phyloP scores from a whole-genome alignment of 2,797 vertebrate genomes.

The Heteromormyrus szaboi region DNA sequence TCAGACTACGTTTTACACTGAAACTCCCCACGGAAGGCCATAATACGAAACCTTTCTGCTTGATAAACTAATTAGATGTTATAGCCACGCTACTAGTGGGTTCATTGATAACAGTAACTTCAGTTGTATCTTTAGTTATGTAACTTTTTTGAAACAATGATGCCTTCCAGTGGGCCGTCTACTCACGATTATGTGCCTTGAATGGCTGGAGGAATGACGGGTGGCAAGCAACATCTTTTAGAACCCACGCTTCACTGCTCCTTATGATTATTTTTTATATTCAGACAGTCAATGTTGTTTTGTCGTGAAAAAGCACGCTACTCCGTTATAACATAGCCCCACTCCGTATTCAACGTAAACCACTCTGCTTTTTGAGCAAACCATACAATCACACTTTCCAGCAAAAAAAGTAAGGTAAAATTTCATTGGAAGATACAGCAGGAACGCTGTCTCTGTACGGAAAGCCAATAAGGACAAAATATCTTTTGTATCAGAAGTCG shows the following conservation, averaged over 20 bases:
- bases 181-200: background rate
- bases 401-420: background rate
- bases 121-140: background rate
- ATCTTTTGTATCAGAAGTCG: background rate
- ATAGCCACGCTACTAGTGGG: background rate
- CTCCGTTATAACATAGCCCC: background rate
- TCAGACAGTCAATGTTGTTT: background rate
- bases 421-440: background rate
- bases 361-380: background rate
- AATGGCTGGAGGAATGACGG: background rate
- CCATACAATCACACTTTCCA: background rate
- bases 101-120: background rate
- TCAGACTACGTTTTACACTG: background rate
- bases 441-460: background rate
- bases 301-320: background rate
- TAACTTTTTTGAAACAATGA: background rate
- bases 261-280: background rate
- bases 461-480: conserved; percentile 14
- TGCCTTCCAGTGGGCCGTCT: background rate
- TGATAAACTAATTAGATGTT: background rate
- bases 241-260: background rate
- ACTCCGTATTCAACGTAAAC: background rate
- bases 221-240: background rate
- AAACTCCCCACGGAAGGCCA: background rate
- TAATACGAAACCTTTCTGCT: background rate